Evolutionary conservation across 2,797 vertebrate genomes (phyloP).

Genomic region (Centroberyx gerrardi): DNA sequence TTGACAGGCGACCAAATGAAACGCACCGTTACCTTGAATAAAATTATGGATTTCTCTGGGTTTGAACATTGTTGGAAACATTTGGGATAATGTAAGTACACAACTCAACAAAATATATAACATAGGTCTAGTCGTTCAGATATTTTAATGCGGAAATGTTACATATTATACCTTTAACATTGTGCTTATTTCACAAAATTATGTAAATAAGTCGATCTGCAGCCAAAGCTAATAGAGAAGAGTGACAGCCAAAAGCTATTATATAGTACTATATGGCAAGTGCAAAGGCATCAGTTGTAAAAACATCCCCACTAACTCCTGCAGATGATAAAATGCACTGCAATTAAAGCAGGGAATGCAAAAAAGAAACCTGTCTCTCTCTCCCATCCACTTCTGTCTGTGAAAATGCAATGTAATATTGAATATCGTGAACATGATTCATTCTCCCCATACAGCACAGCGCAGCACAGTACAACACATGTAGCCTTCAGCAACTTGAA

Average conservation of each 20-base stretch:
- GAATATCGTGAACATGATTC: slow-evolving; percentile 49
- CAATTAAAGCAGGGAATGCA: slow-evolving; percentile 40
- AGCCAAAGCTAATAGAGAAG: background rate
- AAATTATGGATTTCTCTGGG: too few species aligned
- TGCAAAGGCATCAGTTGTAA: slow-evolving; percentile 40
- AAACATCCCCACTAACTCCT: slow-evolving; percentile 14
- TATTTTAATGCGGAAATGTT: too few species aligned
- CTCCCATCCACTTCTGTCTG: slow-evolving; percentile 2
- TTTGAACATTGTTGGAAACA: too few species aligned
- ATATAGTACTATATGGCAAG: slow-evolving; percentile 35
- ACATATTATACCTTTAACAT: too few species aligned
- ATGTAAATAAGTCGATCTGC: too few species aligned
- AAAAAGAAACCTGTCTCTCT: slow-evolving; percentile 1
- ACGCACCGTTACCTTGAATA: too few species aligned
- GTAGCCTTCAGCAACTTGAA: slow-evolving; percentile 58
- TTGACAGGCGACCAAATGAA: too few species aligned
- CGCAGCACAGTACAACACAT: slow-evolving; percentile 39
- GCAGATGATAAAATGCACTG: slow-evolving; percentile 41
- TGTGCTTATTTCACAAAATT: background rate
- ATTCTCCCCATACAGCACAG: slow-evolving; percentile 37
- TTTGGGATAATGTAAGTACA: too few species aligned
- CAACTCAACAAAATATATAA: too few species aligned
- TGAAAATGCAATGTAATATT: slow-evolving; percentile 47
- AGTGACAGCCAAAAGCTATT: slow-evolving; percentile 15
- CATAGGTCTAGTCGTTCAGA: too few species aligned